Base-by-base conservation (phyloP, 2,888 invertebrate species). In the Labia minor region DNA sequence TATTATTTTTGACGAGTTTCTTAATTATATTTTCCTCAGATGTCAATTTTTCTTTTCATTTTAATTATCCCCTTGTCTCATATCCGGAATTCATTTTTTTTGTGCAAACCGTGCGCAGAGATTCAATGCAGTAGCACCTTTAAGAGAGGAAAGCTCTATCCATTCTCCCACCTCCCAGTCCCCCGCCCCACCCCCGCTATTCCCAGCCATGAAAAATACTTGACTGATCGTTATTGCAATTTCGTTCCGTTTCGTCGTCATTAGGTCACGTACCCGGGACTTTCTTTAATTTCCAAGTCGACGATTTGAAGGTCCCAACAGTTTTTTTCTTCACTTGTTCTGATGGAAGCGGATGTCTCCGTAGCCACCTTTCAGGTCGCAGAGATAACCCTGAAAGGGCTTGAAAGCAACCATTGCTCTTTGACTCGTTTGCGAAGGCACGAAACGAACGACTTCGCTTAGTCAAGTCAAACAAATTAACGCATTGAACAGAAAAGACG, bases 211-310 rank as follows among this genome's bases (percentile, higher is more conserved):
- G 49, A 16, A 49, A 49, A 49, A 49, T 49, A 49, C 49, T 49
- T 49, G 49, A 49, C 49, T 49, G 49, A 49, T 49, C 49, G 49
- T 49, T 49, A 49, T 49, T 49, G 49, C 49, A 49, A 49, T 49
- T 49, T 49, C 49, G 49, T 49, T 49, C 16, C 49, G n/a, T 49
- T 49, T 14, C 14, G 49, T n/a, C 49, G 49, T 49, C 49, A 49
- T 49, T 49, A 49, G 49, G 49, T 49, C 49, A 49, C 49, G 49
- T 49, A 11, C 49, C 49, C 2, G 49, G 49, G 49, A 49, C 49
- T 49, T 26, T 49, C 49, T 49, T 49, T 49, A 49, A 49, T 49
- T 49, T 49, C 49, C 49, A 49, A 49, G 49, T 49, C 49, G 49
- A 49, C 49, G 49, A 49, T 49, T 49, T 49, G 49, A 16, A 49